Percentiles rank a stretch among this genome's conserved stretches.
phyloP scores from a whole-genome alignment of 2,888 invertebrate genomes.

The Mermis nigrescens region DNA sequence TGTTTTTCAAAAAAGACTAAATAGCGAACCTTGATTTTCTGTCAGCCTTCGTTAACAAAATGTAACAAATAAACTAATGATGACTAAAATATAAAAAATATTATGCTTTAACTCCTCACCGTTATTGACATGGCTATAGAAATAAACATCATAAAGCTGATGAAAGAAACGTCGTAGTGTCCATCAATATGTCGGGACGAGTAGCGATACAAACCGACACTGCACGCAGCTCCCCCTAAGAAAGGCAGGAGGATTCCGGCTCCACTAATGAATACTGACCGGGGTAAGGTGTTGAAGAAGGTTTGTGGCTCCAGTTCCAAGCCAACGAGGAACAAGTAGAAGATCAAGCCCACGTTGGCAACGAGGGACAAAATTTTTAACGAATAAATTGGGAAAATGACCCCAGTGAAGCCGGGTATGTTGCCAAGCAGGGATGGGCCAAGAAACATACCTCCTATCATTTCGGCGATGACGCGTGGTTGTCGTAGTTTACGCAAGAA shows the following conservation, averaged over 20 bases:
- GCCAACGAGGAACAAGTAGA: conserved; percentile 14
- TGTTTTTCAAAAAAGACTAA: too few species aligned
- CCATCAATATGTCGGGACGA: background rate
- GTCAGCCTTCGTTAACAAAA: too few species aligned
- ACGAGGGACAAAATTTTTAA: conserved; percentile 9
- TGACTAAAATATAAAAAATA: too few species aligned
- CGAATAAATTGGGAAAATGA: conserved; percentile 12
- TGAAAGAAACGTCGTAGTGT: background rate
- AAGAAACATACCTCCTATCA: conserved; percentile 14
- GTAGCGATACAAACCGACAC: background rate
- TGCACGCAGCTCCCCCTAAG: background rate
- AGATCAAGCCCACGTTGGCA: conserved; percentile 12
- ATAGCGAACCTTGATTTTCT: too few species aligned
- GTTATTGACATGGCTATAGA: background rate
- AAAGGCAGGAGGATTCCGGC: background rate
- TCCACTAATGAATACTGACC: background rate
- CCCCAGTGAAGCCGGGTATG: conserved; percentile 13
- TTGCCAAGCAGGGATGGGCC: conserved; percentile 13
- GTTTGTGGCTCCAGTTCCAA: conserved; percentile 13
- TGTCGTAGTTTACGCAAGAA: conserved; percentile 11
- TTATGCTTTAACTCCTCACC: background rate
- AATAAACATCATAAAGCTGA: background rate
- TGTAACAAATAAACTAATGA: too few species aligned
- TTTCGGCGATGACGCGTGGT: conserved; percentile 13
- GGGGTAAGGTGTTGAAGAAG: conserved; percentile 2